phyloP scores from a whole-genome alignment of 92 coral and sea anemone genomes.

The Ricordea florida region DNA sequence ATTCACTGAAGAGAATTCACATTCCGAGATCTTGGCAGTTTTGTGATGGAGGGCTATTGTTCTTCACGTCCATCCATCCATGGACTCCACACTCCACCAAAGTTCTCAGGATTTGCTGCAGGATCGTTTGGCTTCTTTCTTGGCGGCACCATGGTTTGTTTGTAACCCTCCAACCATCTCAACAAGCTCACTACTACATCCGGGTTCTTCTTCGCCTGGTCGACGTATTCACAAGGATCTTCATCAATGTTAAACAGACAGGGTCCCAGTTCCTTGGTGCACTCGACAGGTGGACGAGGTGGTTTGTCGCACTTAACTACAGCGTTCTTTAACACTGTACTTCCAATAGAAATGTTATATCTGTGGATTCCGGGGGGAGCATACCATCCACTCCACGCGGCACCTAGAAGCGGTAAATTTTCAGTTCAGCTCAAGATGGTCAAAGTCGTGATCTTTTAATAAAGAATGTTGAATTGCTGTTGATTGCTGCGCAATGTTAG shows the following conservation, averaged over 20 bases:
- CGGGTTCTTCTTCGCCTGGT: slow-evolving; percentile 59
- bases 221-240: slow-evolving; percentile 84
- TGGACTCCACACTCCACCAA: slow-evolving; percentile 81
- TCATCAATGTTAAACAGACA: slow-evolving; percentile 69
- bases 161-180: slow-evolving; percentile 68
- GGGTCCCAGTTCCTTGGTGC: slow-evolving; percentile 70
- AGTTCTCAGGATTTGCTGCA: slow-evolving; percentile 52
- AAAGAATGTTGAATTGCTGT: too few relatives aligned
- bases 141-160: slow-evolving; percentile 81
- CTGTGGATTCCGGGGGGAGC: slow-evolving; percentile 78
- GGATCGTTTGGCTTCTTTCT: slow-evolving; percentile 62
- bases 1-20: too few relatives aligned
- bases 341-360: slow-evolving; percentile 10
- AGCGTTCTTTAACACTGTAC: slow-evolving; percentile 64
- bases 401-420: slow-evolving; percentile 24
- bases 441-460: too few relatives aligned
- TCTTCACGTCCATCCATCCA: slow-evolving; percentile 42
- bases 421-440: too few relatives aligned
- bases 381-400: slow-evolving; percentile 83
- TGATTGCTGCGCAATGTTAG: too few relatives aligned
- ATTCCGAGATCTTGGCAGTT: background rate
- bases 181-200: slow-evolving; percentile 58
- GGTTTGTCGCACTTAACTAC: slow-evolving; percentile 79
- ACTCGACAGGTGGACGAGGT: slow-evolving; percentile 50
- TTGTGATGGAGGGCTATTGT: background rate